Evolutionary conservation across 2,113 vertebrate genomes (phyloP), one percentile per base, ranked within the genome.

Genomic region (Ageneiosus marmoratus): DNA sequence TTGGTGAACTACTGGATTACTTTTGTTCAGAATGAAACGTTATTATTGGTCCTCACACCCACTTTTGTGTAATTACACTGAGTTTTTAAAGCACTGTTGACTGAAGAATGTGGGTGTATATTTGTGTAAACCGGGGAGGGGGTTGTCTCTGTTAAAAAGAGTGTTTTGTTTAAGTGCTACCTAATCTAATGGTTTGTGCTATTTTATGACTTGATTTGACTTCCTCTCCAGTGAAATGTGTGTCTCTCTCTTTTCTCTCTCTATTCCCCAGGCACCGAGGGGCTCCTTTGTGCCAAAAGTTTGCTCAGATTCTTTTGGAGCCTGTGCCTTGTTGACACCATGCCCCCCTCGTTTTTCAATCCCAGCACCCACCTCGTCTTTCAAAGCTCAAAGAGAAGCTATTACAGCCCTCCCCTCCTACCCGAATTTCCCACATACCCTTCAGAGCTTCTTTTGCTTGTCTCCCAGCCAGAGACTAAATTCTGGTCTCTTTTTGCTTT

Each of bases 141-240:
- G 88, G 41, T 80, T 1, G 84, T 70, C 83, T 72, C 51, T 62
- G 74, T 87, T 89, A 89, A 90, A 92, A 92, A 90, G 89, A 79
- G 86, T 15, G 87, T 92, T 94, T 93, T 93, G 91, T 93, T 92
- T 88, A 87, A 88, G 89, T 87, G 89, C 89, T 85, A 81, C 87
- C 89, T 87, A 85, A 91, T 86, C 87, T 88, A 89, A 87, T 81
- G 87, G 85, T 85, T 85, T 84, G 79, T 80, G 5, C 87, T 84
- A 85, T 91, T 92, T 93, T 91, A 90, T 89, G 89, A 85, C 88
- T 88, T 85, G 22, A 89, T 88, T 89, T 89, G 88, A 90, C 91
- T 91, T 89, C 88, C 88, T 92, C 88, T 89, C 22, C 50, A 88
- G 86, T 86, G 80, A 89, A 88, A 91, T 89, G 89, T 85, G 34